Conservation (phyloP, 2,113 vertebrate species). For the Pimephales promelas region DNA sequence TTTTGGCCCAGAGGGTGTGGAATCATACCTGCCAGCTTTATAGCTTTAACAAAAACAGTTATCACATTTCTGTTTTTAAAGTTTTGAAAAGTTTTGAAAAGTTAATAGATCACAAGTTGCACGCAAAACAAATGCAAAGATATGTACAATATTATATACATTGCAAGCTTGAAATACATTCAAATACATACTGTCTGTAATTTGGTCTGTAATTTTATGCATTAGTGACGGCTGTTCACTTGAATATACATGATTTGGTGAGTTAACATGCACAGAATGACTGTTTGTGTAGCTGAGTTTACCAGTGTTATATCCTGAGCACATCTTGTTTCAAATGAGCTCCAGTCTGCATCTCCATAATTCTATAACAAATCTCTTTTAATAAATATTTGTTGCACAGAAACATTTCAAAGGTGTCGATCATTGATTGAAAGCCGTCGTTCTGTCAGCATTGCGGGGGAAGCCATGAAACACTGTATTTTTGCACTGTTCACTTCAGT, state of each 20-base stretch:
- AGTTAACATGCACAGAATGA: background rate
- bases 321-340: background rate
- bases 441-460: background rate
- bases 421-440: background rate
- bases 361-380: background rate
- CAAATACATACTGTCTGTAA: background rate
- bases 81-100: too few species aligned
- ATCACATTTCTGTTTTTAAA: too few species aligned
- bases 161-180: background rate
- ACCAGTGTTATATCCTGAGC: background rate
- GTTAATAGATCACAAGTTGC: background rate
- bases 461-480: conserved; percentile 7
- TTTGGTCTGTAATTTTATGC: background rate
- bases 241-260: background rate
- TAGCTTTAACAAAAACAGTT: too few species aligned
- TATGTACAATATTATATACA: background rate
- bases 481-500: background rate
- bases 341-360: background rate
- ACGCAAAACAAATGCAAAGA: background rate
- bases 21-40: too few species aligned
- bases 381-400: background rate
- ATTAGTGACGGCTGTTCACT: background rate
- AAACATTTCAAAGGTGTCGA: background rate
- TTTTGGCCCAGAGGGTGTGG: too few species aligned
- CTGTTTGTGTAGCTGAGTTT: background rate